Conservation (phyloP, 1,140 invertebrate species). For the Pseudomyrmex dendroicus region DNA sequence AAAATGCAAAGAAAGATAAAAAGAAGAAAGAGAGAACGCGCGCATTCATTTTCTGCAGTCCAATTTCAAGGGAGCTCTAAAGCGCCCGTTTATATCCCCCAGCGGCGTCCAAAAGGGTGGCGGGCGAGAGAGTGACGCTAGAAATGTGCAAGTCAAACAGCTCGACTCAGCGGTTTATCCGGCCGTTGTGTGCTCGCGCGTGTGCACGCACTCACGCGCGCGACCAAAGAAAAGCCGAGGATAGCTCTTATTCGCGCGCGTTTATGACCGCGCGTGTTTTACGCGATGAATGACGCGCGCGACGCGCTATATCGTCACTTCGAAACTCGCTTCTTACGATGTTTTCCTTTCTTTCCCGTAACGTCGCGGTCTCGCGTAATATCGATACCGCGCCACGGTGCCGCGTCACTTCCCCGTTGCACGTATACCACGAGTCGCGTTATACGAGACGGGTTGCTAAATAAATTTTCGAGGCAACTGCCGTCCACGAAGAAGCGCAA, state of each 20-base stretch:
- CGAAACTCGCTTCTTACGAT: background rate
- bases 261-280: conserved; percentile 62
- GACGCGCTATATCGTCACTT: conserved; percentile 4
- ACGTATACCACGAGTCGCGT: background rate
- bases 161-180: conserved; percentile 81
- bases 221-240: no score
- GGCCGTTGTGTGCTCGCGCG: conserved; percentile 49
- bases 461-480: conserved; percentile 72
- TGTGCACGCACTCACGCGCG: conserved; percentile 14
- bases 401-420: background rate
- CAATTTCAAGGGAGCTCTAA: conserved; percentile 79
- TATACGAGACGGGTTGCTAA: conserved; percentile 52
- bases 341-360: conserved; percentile 7
- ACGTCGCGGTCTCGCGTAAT: background rate
- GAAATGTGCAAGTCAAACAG: conserved; percentile 84
- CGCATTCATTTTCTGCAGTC: conserved; percentile 74
- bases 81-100: conserved; percentile 77
- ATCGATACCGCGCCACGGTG: background rate
- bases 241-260: conserved; percentile 7
- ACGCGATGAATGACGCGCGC: conserved; percentile 37
- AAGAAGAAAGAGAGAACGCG: conserved; percentile 32
- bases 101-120: conserved; percentile 62
- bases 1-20: background rate
- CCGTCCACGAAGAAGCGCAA: conserved; percentile 18
- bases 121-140: conserved; percentile 69